These are phyloP conservation scores for Alces alces DNA, from an alignment of 2,113 vertebrate species.

Conservation along the genomic window DNA sequence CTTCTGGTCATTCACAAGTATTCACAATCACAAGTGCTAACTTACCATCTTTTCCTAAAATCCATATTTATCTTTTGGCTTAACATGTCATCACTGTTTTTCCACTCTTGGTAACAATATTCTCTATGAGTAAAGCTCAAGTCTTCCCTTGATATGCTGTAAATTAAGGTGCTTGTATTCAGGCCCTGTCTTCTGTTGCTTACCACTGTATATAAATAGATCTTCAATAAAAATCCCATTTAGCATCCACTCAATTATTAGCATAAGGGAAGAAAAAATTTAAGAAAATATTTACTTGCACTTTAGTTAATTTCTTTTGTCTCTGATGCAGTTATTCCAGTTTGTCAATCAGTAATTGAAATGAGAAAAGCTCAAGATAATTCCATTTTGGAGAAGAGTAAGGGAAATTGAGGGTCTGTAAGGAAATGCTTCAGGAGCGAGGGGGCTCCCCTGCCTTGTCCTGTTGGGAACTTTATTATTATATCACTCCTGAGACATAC, in stretches of 20 bases:
- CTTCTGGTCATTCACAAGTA: neutral
- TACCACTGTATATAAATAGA: neutral
- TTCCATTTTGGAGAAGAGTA: conserved; percentile 16
- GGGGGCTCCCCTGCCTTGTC: neutral
- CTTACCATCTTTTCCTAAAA: neutral
- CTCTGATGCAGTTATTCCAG: conserved; percentile 48
- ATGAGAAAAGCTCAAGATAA: conserved; percentile 6
- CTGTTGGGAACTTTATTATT: neutral
- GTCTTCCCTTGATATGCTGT: neutral
- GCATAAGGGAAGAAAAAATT: neutral
- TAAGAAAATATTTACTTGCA: conserved; percentile 32
- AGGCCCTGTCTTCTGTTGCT: neutral
- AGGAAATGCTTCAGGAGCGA: neutral
- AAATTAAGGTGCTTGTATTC: neutral
- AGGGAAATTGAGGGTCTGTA: conserved; percentile 11
- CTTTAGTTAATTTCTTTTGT: conserved; percentile 56
- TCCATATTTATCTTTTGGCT: conserved; percentile 19
- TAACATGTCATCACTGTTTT: neutral
- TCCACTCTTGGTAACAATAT: neutral
- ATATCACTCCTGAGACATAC: neutral
- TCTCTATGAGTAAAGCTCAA: neutral
- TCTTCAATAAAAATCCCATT: conserved; percentile 39
- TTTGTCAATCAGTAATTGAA: conserved; percentile 53
- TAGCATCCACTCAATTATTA: conserved; percentile 54
- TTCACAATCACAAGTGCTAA: conserved; percentile 7